phyloP scores from a whole-genome alignment of 1,140 invertebrate genomes.

The Gryon sp. region DNA sequence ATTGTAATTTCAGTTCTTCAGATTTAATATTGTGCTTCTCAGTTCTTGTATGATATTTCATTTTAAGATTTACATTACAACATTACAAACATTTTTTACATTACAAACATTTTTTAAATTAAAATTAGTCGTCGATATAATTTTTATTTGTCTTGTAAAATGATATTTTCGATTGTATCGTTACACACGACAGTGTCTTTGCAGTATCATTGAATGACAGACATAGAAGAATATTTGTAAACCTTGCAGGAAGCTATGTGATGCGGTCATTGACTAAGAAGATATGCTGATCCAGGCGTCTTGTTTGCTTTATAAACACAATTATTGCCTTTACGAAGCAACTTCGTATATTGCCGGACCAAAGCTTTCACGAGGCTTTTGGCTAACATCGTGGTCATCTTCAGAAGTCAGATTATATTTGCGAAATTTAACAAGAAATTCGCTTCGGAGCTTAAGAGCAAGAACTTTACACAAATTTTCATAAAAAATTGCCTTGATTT shows the following conservation, averaged over 20 bases:
- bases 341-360: conserved; percentile 45
- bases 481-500: no score
- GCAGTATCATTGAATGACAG: no score
- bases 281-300: conserved; percentile 53
- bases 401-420: conserved; percentile 2
- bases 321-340: conserved; percentile 56
- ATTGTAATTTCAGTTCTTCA: no score
- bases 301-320: conserved; percentile 76
- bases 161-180: no score
- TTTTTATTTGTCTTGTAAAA: conserved; percentile 18
- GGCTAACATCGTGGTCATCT: conserved; percentile 37
- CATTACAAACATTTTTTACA: no score
- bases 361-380: conserved; percentile 38
- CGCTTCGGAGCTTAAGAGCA: conserved; percentile 19
- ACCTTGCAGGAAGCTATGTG: conserved; percentile 25
- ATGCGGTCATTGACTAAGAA: conserved; percentile 37
- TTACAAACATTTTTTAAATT: no score
- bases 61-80: no score
- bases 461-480: not conserved
- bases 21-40: no score
- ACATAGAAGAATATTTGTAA: conserved; percentile 30
- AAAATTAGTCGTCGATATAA: no score
- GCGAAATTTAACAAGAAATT: conserved; percentile 27
- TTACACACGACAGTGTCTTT: no score
- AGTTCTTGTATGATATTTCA: no score